Evolutionary conservation across 53 echinoderm and acorn worm genomes (phyloP).

Genomic region (Arbacia lixula): DNA sequence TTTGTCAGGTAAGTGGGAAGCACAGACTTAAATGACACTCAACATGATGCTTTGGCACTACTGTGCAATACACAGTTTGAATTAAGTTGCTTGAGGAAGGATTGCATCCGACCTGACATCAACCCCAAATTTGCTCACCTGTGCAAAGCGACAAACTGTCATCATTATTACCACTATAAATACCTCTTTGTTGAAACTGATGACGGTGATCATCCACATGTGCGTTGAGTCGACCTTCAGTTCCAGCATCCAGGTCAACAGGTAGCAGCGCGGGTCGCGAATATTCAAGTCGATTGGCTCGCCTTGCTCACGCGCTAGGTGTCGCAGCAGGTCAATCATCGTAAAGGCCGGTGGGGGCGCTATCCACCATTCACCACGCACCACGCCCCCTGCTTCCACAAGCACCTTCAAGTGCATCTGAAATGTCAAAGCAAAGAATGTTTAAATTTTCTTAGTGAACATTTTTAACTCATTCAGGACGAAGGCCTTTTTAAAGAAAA

Average conservation of each 20-base stretch:
- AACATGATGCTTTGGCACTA: no score
- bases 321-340: slow-evolving; percentile 30
- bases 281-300: slow-evolving; percentile 16
- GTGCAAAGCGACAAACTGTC: no score
- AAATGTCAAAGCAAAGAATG: not conserved
- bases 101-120: no score
- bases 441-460: not conserved
- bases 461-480: no score
- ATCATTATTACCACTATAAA: not conserved
- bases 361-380: slow-evolving; percentile 12
- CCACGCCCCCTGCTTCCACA: slow-evolving; percentile 10
- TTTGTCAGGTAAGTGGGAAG: no score
- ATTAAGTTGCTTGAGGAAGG: no score
- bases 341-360: slow-evolving; percentile 18
- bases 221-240: not conserved
- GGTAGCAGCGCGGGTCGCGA: not conserved
- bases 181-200: slow-evolving; percentile 6
- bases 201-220: slow-evolving; percentile 4
- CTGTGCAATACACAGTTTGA: no score
- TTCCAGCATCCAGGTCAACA: slow-evolving; percentile 22
- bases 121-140: no score
- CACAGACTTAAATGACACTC: no score
- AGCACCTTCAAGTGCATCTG: slow-evolving; percentile 2
- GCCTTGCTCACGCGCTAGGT: slow-evolving; percentile 27
- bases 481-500: no score